Evolutionary conservation across 1,140 invertebrate genomes (phyloP).

Genomic region (Plectrocnemia conspersa): DNA sequence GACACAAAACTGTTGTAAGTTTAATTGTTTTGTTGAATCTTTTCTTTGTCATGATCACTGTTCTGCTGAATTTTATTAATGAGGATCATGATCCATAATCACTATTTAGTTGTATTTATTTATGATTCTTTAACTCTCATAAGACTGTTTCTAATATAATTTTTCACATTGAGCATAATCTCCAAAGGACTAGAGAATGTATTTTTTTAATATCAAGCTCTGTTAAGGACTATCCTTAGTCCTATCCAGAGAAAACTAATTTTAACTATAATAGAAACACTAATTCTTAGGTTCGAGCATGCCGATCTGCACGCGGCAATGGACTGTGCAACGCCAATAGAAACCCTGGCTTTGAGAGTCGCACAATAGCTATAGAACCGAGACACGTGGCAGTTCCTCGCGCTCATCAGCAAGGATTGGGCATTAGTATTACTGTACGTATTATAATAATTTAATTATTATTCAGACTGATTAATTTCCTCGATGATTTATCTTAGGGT

Average conservation of each 20-base stretch:
- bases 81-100: too few relatives aligned
- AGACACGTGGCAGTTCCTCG: slow-evolving; percentile 59
- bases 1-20: slow-evolving; percentile 75
- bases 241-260: too few relatives aligned
- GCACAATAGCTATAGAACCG: slow-evolving; percentile 41
- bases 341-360: slow-evolving; percentile 13
- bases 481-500: slow-evolving; percentile 52
- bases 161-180: too few relatives aligned
- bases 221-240: too few relatives aligned
- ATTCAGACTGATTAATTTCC: not conserved
- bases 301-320: slow-evolving; percentile 23
- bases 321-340: slow-evolving; percentile 34
- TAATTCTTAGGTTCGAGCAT: slow-evolving; percentile 22
- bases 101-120: too few relatives aligned
- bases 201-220: too few relatives aligned
- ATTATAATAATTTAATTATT: slow-evolving; percentile 8
- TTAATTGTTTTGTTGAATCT: slow-evolving; percentile 32
- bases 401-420: slow-evolving; percentile 67
- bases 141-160: too few relatives aligned
- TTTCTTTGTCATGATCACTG: too few relatives aligned
- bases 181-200: too few relatives aligned
- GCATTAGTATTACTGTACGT: slow-evolving; percentile 76
- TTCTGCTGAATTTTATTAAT: too few relatives aligned
- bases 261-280: too few relatives aligned
- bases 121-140: too few relatives aligned